Percentiles rank a stretch among this genome's conserved stretches.
Evolutionary conservation across 2,888 invertebrate species (phyloP).

Genomic region (Cephus runcator): DNA sequence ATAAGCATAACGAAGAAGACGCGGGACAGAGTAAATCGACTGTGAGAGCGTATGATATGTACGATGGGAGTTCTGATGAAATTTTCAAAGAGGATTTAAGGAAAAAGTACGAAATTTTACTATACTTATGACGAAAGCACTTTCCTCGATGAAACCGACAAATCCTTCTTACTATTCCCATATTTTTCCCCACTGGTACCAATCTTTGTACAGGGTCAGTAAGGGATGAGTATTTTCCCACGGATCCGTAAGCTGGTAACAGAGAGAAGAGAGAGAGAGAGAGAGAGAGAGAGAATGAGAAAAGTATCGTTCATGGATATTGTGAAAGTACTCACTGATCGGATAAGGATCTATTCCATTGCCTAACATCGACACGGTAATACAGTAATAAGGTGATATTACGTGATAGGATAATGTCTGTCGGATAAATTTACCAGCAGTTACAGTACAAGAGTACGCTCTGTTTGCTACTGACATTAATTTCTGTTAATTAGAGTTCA

Average conservation of each 20-base stretch:
- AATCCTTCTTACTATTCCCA: background rate
- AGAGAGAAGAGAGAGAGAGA: background rate
- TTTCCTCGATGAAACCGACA: background rate
- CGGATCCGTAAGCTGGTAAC: background rate
- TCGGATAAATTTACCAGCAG: background rate
- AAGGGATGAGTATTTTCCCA: background rate
- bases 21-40: background rate
- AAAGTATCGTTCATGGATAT: background rate
- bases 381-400: background rate
- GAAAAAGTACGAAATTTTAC: background rate
- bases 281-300: too few species aligned
- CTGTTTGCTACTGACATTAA: background rate
- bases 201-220: background rate
- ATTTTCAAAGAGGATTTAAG: background rate
- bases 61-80: background rate
- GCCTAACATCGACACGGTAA: background rate
- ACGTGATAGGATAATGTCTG: background rate
- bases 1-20: too few species aligned
- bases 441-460: background rate
- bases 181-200: background rate
- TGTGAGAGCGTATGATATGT: background rate
- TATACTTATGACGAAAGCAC: background rate
- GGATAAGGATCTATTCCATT: background rate
- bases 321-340: background rate
- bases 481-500: background rate